These are phyloP conservation scores for Oxyura jamaicensis DNA, from an alignment of 2,113 vertebrate genomes.

Conservation along the genomic window DNA sequence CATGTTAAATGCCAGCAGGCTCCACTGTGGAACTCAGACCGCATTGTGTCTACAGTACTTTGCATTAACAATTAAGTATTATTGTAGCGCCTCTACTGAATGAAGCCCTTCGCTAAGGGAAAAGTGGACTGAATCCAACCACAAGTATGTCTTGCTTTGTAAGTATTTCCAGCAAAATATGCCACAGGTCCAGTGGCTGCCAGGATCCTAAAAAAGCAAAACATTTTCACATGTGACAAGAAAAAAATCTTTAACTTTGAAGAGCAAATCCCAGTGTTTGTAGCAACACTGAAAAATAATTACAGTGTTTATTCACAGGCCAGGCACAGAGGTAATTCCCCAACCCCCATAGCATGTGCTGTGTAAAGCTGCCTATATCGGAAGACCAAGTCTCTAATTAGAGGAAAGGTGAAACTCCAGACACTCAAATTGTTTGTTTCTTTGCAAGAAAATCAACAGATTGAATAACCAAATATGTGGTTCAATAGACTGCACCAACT, in stretches of 20 bases:
- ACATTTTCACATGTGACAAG: not conserved
- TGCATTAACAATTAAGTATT: conserved; percentile 64
- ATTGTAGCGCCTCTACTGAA: conserved; percentile 61
- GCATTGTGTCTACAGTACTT: conserved; percentile 72
- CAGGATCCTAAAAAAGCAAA: conserved; percentile 12
- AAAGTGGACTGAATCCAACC: conserved; percentile 37
- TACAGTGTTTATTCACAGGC: not conserved
- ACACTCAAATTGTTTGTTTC: not conserved
- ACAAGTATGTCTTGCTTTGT: conserved; percentile 48
- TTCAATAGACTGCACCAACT: not conserved
- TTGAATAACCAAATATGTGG: not conserved
- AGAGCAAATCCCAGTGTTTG: not conserved
- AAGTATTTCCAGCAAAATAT: conserved; percentile 51
- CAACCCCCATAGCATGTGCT: not conserved
- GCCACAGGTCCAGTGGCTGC: not conserved
- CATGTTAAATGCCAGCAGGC: conserved; percentile 49
- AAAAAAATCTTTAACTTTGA: not conserved
- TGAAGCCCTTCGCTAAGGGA: conserved; percentile 47
- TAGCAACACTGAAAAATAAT: not conserved
- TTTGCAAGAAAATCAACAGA: not conserved
- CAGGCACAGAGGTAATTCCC: not conserved
- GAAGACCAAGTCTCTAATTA: not conserved
- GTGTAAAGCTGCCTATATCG: not conserved
- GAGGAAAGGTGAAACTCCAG: not conserved
- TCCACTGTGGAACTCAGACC: conserved; percentile 52